Evolutionary conservation across 2,797 vertebrate genomes (phyloP), one percentile per base, ranked within the genome.

Genomic region (Cynodonichthys magdalenae): DNA sequence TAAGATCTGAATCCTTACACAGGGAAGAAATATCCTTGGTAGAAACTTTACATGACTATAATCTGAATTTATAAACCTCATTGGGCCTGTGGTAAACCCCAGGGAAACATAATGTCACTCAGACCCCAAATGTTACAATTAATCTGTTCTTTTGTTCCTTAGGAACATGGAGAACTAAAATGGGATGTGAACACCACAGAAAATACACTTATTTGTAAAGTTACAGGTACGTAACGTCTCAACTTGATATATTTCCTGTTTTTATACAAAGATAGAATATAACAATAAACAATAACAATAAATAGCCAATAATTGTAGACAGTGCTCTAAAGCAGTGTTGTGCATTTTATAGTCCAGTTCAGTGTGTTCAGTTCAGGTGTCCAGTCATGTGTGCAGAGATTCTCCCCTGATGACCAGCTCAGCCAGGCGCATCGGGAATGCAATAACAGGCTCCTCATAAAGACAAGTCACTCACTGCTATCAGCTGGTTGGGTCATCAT

Each of bases 381-480:
- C 58, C 80, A 69, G 73, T 76, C 87, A 89, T 89, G 87, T 88
- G 83, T 83, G 79, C 68, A 72, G 71, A 83, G 76, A 84, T 84
- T 81, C 69, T 71, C 74, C 63, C 68, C 24, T n/a, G 71, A 85
- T 83, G 74, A 72, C 72, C 67, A n/a, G 72, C 79, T 69, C 66
- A 67, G 75, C 65, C 76, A 2, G 31, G 65, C 69, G 55, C 72
- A 75, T 64, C 50, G 76, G 73, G 80, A 90, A 88, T 84, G 82
- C 77, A 91, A 87, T 88, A 92, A 90, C 73, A 80, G 77, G 63
- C 66, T 58, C 63, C 71, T 88, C 83, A 87, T 86, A 85, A 87
- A 87, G 79, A 79, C 39, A 0, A 71, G 73, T 64, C 84, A 52
- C 58, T 82, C 81, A 66, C 74, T 58, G 75, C 68, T 65, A 68